Evolutionary conservation across 2,113 vertebrate species (phyloP).

Genomic region (Ploceus nigricollis): DNA sequence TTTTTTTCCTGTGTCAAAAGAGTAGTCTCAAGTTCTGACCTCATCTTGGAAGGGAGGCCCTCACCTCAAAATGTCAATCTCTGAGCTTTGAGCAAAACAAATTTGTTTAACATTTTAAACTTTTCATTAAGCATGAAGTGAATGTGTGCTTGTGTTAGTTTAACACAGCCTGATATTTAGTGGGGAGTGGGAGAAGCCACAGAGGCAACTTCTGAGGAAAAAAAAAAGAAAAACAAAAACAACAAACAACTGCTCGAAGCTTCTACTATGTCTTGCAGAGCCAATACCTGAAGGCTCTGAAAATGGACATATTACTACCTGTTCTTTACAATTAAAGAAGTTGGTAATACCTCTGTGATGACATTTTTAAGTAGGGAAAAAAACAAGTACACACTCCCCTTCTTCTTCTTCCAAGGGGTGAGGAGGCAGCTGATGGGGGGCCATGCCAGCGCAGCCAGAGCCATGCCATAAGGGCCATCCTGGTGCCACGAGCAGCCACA

Average conservation of each 20-base stretch:
- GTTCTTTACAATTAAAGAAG: not conserved
- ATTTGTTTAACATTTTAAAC: not conserved
- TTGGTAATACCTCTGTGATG: not conserved
- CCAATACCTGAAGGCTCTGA: not conserved
- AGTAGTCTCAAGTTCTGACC: not conserved
- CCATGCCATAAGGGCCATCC: not conserved
- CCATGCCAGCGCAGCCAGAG: rapidly evolving
- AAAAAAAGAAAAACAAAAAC: not conserved
- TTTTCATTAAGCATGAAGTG: not conserved
- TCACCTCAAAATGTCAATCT: not conserved
- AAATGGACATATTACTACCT: not conserved
- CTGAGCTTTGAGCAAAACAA: too few species aligned
- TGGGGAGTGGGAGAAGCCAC: not conserved
- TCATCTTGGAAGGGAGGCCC: not conserved
- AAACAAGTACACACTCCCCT: rapidly evolving
- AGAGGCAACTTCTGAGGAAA: not conserved
- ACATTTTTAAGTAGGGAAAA: not conserved
- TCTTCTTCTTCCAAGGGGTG: not conserved
- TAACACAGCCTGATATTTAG: not conserved
- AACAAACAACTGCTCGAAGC: not conserved
- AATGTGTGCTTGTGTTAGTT: not conserved
- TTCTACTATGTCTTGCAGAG: not conserved
- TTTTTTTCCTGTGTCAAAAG: not conserved
- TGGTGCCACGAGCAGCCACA: rapidly evolving
- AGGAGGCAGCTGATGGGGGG: rapidly evolving